A percentile compares a stretch with the other conserved stretches of the same genome.
phyloP scores from a whole-genome alignment of 1,140 invertebrate genomes.

The Pseudoatta argentina region DNA sequence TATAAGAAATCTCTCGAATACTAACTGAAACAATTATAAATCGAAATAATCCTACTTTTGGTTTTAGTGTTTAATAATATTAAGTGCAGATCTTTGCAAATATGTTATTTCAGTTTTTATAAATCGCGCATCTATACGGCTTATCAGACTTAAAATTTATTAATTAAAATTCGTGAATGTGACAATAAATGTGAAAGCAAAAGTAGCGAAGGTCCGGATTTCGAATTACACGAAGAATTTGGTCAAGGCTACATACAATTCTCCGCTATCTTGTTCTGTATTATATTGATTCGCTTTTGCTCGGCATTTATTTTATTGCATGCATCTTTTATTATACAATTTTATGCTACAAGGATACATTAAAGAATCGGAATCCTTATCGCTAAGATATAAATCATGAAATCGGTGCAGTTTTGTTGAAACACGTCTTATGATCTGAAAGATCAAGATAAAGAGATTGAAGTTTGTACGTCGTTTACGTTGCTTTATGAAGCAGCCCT shows the following conservation, averaged over 20 bases:
- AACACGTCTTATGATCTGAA: neutral
- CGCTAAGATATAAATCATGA: conserved; percentile 12
- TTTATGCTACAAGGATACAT: neutral
- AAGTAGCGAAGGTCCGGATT: neutral
- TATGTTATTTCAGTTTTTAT: too few relatives aligned
- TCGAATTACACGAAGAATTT: conserved; percentile 1
- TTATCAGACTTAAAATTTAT: too few relatives aligned
- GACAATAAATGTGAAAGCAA: neutral
- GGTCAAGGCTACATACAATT: conserved; percentile 23
- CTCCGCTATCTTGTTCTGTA: neutral
- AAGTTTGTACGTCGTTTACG: neutral
- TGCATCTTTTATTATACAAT: neutral
- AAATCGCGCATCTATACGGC: too few relatives aligned
- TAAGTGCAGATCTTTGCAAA: too few relatives aligned
- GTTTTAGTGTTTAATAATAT: too few relatives aligned
- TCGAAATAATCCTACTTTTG: too few relatives aligned
- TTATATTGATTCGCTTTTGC: conserved; percentile 27
- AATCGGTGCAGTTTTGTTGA: neutral
- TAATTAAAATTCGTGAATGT: neutral
- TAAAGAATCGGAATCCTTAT: neutral
- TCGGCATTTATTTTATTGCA: neutral
- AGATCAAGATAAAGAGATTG: neutral
- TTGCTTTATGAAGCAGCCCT: neutral
- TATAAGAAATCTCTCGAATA: neutral
- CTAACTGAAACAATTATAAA: neutral